Conservation (phyloP, 2,113 vertebrate genomes). For the Cochlearius cochlearius region DNA sequence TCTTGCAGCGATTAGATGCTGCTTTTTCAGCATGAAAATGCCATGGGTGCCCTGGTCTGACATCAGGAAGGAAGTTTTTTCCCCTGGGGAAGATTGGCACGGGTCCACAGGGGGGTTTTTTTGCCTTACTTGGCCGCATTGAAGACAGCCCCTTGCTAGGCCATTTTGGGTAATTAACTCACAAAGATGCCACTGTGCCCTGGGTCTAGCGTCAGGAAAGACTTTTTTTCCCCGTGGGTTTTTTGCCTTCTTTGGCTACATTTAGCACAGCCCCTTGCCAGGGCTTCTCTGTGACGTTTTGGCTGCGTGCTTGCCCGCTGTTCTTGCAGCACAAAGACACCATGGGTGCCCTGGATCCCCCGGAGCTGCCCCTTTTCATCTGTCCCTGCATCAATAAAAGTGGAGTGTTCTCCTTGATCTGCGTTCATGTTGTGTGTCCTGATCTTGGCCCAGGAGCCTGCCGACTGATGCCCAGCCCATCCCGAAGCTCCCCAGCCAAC, state of each 20-base stretch:
- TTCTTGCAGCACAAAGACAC: neutral
- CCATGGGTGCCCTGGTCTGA: neutral
- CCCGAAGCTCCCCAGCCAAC: no score
- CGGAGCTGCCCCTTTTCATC: neutral
- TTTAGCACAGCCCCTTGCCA: neutral
- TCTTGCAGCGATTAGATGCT: neutral
- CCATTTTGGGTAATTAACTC: neutral
- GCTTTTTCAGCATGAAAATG: neutral
- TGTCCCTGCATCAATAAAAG: neutral
- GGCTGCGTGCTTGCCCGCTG: neutral
- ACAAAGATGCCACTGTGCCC: no score
- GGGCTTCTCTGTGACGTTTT: neutral
- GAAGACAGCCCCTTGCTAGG: neutral
- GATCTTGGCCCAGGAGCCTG: neutral
- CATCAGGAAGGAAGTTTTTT: neutral
- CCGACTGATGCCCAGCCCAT: no score
- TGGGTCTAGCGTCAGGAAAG: neutral
- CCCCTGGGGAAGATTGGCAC: no score
- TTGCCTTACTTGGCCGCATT: neutral
- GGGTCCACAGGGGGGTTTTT: neutral
- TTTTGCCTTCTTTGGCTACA: neutral
- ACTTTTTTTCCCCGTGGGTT: neutral
- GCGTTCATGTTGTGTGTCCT: fast-evolving
- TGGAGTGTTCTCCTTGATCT: neutral
- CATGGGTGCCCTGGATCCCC: neutral